phyloP scores from a whole-genome alignment of 2,888 invertebrate genomes.

The Ormyrus nitidulus region DNA sequence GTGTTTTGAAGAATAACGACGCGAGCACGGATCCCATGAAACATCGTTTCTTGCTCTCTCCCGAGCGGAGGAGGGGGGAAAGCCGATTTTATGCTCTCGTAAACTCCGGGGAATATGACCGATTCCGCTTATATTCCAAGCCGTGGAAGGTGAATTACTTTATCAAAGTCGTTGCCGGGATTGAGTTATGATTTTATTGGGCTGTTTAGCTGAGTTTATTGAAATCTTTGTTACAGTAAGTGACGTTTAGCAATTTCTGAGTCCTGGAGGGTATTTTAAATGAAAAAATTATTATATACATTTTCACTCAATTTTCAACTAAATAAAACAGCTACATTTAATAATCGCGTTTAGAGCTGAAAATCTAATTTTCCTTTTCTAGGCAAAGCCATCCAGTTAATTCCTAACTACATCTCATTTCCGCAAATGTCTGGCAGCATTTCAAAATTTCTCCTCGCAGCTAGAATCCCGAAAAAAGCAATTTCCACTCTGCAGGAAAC shows the following conservation, averaged over 20 bases:
- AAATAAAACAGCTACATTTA: no score
- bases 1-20: constrained; percentile 52
- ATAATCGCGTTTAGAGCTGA: no score
- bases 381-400: no score
- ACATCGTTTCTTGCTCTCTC: constrained; percentile 13
- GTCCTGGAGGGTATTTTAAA: no score
- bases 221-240: no score
- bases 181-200: background rate
- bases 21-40: constrained; percentile 16
- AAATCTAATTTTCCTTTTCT: no score
- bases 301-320: no score
- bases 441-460: no score
- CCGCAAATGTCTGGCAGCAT: no score
- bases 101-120: constrained; percentile 19
- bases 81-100: constrained; percentile 41
- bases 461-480: background rate
- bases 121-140: background rate
- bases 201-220: background rate
- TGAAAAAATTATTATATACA: no score
- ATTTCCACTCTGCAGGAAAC: background rate
- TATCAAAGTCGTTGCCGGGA: background rate
- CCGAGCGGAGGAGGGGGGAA: constrained; percentile 20
- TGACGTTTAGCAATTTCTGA: no score
- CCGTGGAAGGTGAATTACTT: background rate
- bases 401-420: no score